Evolutionary conservation across 2,113 vertebrate species (phyloP).

Genomic region (Tachysurus fulvidraco): DNA sequence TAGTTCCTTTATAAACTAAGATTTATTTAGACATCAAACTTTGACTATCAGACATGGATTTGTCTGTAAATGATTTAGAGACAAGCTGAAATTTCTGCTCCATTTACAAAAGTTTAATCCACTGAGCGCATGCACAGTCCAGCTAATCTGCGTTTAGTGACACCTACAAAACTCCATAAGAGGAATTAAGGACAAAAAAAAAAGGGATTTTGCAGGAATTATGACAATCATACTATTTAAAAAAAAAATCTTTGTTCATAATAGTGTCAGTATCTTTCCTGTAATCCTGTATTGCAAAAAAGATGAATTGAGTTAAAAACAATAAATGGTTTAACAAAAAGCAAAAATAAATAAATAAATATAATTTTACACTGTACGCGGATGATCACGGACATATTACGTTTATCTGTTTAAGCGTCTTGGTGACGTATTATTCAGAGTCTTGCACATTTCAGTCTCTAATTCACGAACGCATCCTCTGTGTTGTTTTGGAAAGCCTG

Average conservation of each 20-base stretch:
- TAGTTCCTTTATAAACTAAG: neutral
- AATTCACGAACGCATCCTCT: neutral
- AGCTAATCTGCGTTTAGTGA: neutral
- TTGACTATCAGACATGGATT: neutral
- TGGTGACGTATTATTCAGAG: neutral
- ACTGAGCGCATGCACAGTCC: neutral
- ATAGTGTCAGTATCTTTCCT: too few species aligned
- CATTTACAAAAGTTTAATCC: neutral
- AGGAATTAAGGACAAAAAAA: neutral
- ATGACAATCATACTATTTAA: too few species aligned
- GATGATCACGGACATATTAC: neutral
- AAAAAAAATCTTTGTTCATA: neutral
- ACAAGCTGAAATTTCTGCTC: neutral
- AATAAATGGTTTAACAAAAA: neutral
- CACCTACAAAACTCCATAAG: neutral
- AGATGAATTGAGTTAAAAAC: neutral
- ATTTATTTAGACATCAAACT: neutral
- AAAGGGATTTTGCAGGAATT: neutral
- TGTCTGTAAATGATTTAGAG: neutral
- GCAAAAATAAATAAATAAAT: neutral
- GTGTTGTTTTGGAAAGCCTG: neutral
- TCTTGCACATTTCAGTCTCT: neutral
- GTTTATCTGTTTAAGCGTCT: neutral
- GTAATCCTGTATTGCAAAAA: neutral
- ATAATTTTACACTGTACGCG: neutral